Evolutionary conservation across 2,113 vertebrate species (phyloP).

Genomic region (Cyprinodon tularosa): DNA sequence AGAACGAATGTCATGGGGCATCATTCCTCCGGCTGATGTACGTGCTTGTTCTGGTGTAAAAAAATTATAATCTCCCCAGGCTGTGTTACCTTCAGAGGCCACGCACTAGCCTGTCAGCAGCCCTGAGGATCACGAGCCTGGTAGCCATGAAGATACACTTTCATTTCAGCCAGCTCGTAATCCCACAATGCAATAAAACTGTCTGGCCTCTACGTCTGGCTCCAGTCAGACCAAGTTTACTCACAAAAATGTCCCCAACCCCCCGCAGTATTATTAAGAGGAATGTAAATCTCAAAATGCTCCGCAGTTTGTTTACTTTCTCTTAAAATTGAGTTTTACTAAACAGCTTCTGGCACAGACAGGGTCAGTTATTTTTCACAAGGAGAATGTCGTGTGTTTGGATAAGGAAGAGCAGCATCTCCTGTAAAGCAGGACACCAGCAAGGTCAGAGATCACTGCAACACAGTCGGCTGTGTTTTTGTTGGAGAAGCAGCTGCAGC

Average conservation of each 20-base stretch:
- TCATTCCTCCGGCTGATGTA: slow-evolving; percentile 41
- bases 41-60: slow-evolving; percentile 55
- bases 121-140: slow-evolving; percentile 53
- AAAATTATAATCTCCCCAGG: slow-evolving; percentile 40
- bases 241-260: slow-evolving; percentile 51
- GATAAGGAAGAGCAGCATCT: slow-evolving; percentile 43
- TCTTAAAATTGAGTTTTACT: slow-evolving; percentile 40
- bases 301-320: background rate
- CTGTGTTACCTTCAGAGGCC: slow-evolving; percentile 63
- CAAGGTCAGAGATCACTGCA: slow-evolving; percentile 46
- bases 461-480: slow-evolving; percentile 50
- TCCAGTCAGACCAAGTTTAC: slow-evolving; percentile 73
- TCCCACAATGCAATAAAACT: slow-evolving; percentile 78
- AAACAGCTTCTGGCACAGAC: slow-evolving; percentile 38
- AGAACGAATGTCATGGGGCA: slow-evolving; percentile 48
- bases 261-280: slow-evolving; percentile 49
- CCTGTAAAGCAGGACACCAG: slow-evolving; percentile 44
- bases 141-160: slow-evolving; percentile 73
- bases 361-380: slow-evolving; percentile 50
- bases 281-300: slow-evolving; percentile 65
- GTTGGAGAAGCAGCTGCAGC: slow-evolving; percentile 43
- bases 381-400: slow-evolving; percentile 36
- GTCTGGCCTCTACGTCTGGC: slow-evolving; percentile 75
- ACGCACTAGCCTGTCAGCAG: slow-evolving; percentile 44
- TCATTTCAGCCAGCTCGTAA: slow-evolving; percentile 72